Evolutionary conservation across 35 echinoderm and acorn worm species (phyloP).

Genomic region (Amphiura filiformis): DNA sequence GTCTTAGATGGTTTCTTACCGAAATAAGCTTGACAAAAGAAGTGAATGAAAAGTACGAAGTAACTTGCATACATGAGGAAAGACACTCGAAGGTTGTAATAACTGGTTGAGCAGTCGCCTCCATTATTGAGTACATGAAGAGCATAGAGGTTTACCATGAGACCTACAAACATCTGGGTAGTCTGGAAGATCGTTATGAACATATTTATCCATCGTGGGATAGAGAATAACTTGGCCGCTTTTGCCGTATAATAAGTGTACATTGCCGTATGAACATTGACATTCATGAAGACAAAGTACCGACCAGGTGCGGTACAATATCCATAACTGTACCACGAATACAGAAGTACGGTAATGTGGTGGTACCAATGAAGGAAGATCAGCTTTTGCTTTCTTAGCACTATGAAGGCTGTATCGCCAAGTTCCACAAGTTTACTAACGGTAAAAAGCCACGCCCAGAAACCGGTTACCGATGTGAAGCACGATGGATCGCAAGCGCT

Average conservation of each 20-base stretch:
- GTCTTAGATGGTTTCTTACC: too few relatives aligned
- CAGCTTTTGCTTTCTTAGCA: slow-evolving; percentile 73
- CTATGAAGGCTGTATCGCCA: slow-evolving; percentile 82
- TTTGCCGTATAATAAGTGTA: slow-evolving; percentile 61
- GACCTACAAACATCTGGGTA: slow-evolving; percentile 47
- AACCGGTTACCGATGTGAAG: slow-evolving; percentile 31
- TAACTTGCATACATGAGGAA: slow-evolving; percentile 66
- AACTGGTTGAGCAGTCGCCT: slow-evolving; percentile 24
- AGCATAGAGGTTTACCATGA: slow-evolving; percentile 31
- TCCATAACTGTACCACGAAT: slow-evolving; percentile 41
- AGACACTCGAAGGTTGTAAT: slow-evolving; percentile 25
- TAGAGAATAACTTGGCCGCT: slow-evolving; percentile 33
- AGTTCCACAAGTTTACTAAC: slow-evolving; percentile 69
- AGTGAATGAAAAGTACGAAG: slow-evolving; percentile 44
- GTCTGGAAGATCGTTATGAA: slow-evolving; percentile 58
- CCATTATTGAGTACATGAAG: background rate
- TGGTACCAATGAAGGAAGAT: slow-evolving; percentile 89
- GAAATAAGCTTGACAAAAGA: slow-evolving; percentile 36
- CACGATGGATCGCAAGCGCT: slow-evolving; percentile 50
- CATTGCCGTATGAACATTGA: slow-evolving; percentile 50
- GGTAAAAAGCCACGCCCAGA: slow-evolving; percentile 63
- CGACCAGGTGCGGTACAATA: slow-evolving; percentile 6
- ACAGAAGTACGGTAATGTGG: slow-evolving; percentile 52
- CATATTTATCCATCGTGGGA: slow-evolving; percentile 44
- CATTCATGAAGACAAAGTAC: slow-evolving; percentile 58